Base-by-base conservation (phyloP, 2,113 vertebrate species). In the Crotalus tigris region DNA sequence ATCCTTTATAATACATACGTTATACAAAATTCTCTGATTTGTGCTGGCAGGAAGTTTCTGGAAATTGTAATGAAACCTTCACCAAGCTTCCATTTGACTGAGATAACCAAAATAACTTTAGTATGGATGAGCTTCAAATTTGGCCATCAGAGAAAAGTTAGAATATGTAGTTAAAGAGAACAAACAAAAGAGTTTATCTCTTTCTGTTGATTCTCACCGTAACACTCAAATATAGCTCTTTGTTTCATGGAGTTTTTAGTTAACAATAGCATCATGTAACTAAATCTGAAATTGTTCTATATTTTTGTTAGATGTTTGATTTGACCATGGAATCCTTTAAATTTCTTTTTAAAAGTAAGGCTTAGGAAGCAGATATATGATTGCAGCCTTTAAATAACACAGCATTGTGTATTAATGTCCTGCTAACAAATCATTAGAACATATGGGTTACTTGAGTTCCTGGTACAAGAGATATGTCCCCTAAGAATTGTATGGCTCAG, bases 11-110 rank as follows among this genome's bases (percentile, higher is more conserved):
- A 93, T 90, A 91, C 46, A 91, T 88, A 44, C 44, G 90, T 81
- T 90, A 95, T 69, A 94, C 59, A 90, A 21, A 88, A 49, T 90
- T 86, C 90, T 95, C 94, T 94, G 93, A 64, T 94, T 94, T 95
- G 95, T 95, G 51, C 55, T 92, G 21, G 17, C 85, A 93, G 49
- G 75, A 94, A 94, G 51, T 85, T 29, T 88, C 59, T 58, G n/a
- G 4, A 91, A 85, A 90, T 87, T 33, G 57, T 90, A 93, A 93
- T 94, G 92, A 92, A 59, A 4, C 2, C 86, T 59, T n/a, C 58
- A 1, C 51, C 4, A 55, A 87, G 21, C 29, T 94, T 94, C 93
- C n/a, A 90, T 93, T 96, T 90, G 26, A 19, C 21, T 91, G 55
- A 94, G n/a, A 94, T 94, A 11, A 91, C 88, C 0, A 93, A 94